These are phyloP conservation scores for Troides aeacus DNA, from an alignment of 2,888 invertebrate species.

Conservation along the genomic window DNA sequence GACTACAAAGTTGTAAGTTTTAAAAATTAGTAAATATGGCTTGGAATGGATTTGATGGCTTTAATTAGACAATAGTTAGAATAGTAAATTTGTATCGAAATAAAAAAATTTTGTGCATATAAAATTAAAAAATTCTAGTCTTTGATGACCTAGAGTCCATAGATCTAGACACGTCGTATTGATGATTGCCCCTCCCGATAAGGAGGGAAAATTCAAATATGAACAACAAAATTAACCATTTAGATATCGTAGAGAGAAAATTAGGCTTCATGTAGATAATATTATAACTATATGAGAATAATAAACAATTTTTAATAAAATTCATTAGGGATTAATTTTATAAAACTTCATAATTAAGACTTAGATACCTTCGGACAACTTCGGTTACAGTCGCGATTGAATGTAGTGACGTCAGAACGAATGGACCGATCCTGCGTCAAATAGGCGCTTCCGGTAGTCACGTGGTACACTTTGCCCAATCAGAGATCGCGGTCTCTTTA, in stretches of 20 bases:
- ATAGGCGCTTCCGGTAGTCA: conserved; percentile 74
- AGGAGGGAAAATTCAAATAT: conserved; percentile 66
- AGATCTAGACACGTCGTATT: conserved; percentile 73
- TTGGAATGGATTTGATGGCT: background rate
- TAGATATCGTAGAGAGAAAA: no score
- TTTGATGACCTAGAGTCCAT: conserved; percentile 53
- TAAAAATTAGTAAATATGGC: no score
- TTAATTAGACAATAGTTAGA: background rate
- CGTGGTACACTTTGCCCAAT: conserved; percentile 73
- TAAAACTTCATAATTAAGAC: conserved; percentile 3
- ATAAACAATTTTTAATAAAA: background rate
- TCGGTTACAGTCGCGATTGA: conserved; percentile 60
- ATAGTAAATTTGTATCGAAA: background rate
- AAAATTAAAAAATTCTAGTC: conserved; percentile 33
- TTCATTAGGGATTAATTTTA: background rate
- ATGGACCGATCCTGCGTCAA: conserved; percentile 71
- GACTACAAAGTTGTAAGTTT: no score
- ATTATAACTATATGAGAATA: background rate
- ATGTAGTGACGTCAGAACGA: conserved; percentile 74
- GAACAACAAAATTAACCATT: conserved; percentile 18
- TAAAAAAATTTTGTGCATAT: background rate
- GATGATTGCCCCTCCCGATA: conserved; percentile 74
- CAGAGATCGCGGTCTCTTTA: conserved; percentile 60
- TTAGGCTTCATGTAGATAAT: background rate
- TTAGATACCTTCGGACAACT: conserved; percentile 49